Evolutionary conservation across 2,797 vertebrate genomes (phyloP), one percentile per base, ranked within the genome.

Genomic region (Cynopterus sphinx): DNA sequence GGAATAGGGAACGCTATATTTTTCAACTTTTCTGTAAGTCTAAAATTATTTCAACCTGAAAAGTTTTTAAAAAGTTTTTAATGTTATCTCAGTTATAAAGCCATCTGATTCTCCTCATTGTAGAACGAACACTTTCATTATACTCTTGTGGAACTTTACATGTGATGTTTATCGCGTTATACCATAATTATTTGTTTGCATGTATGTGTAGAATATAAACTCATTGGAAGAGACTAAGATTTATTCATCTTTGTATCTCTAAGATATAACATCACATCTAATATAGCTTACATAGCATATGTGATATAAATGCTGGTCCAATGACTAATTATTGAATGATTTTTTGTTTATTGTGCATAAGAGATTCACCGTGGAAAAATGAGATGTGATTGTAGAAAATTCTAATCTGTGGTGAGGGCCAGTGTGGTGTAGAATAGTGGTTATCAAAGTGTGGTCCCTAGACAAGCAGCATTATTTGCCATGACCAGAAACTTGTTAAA

Each of bases 11-110:
- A 41, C 4, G 57, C 9, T 67, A 39, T 67, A 8, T 90, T 59
- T 88, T 95, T 82, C 9, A 95, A 51, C 9, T 59, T 92, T 87
- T 59, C 61, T 85, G 0, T 92, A 90, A 87, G 21, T 73, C 33
- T 85, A 68, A 90, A 93, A 36, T 87, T 83, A 73, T 91, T 94
- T 61, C 6, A 91, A 84, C 51, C 70, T 33, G 81, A 59, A 61
- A 67, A 41, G 8, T 2, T 71, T 92, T 81, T 41, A 10, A 6
- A 57, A n/a, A 43, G 61, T 68, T 31, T 26, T 46, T 55, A 46
- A 28, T 51, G 0, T 92, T 81, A 65, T 41, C 41, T 78, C 46
- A 22, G 16, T 51, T 90, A 36, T 90, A 86, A 81, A 93, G 22
- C 39, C 7, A 77, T 79, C 33, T 87, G 59, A 59, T 53, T 68